Evolutionary conservation across 2,113 vertebrate species (phyloP), one percentile per base, ranked within the genome.

Genomic region (Notothenia rossii): DNA sequence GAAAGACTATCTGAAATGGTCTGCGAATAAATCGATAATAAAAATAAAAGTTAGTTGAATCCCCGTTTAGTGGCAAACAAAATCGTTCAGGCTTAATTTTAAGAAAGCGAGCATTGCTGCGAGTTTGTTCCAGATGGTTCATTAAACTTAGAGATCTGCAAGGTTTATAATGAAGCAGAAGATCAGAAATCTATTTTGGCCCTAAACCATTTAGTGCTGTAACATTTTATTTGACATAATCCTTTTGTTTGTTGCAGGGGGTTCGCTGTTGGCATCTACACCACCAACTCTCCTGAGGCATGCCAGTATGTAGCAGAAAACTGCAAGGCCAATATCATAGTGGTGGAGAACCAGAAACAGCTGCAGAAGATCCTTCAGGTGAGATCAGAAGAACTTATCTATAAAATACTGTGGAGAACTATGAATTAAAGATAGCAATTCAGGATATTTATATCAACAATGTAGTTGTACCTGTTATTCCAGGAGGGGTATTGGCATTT

Each of bases 291-390:
- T 0, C 86, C 97, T 0, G 97, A 98, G 0, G 97, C 97, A 0
- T 99, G 97, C 60, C 94, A 95, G 12, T 98, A 97, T 0, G 92
- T 97, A 5, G 97, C 97, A 10, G 91, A 95, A 6, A 96, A 97
- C 76, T 96, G 95, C 77, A 93, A 90, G 58, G 96, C 98, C 43
- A 96, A 97, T 0, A 0, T 99, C 54, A 69, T 99, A 0, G 93
- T 99, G 79, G 96, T 98, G 92, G 97, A 98, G 82, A 98, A 99
- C 66, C 89, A 97, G 15, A 96, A 95, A 50, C 97, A 98, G 91
- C 90, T 99, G 60, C 95, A 96, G 94, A 98, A 98, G 83, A 96
- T 99, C 84, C 93, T 98, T 25, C 96, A 97, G 93, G 98, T 99
- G 91, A 96, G 85, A 59, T 2, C 64, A 33, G 25, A 66, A 56